A percentile compares a stretch with the other conserved stretches of the same genome.
These are phyloP conservation scores for Mus musculus DNA, from an alignment of 2,113 vertebrate species.

Conservation along the genomic window GRCm39 chr10:124861001-124861500, in stretches of 20 bases:
- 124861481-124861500: not conserved
- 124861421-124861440: not conserved
- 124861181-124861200: not conserved
- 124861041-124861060: slow-evolving; percentile 5
- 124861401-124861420: not conserved
- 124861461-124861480: not conserved
- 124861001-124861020: not conserved
- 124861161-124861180: too few relatives aligned
- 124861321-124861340: slow-evolving; percentile 34
- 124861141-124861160: not conserved
- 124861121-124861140: not conserved
- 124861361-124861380: slow-evolving; percentile 51
- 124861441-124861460: not conserved
- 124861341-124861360: slow-evolving; percentile 58
- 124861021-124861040: not conserved
- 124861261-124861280: not conserved
- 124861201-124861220: not conserved
- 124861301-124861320: slow-evolving; percentile 48
- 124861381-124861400: not conserved
- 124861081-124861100: not conserved
- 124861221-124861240: not conserved
- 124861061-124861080: not conserved
- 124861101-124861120: not conserved
- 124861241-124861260: not conserved
- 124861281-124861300: slow-evolving; percentile 64